phyloP scores from a whole-genome alignment of 37 sponge, comb jelly and placozoan species.

The Spongia lamella region DNA sequence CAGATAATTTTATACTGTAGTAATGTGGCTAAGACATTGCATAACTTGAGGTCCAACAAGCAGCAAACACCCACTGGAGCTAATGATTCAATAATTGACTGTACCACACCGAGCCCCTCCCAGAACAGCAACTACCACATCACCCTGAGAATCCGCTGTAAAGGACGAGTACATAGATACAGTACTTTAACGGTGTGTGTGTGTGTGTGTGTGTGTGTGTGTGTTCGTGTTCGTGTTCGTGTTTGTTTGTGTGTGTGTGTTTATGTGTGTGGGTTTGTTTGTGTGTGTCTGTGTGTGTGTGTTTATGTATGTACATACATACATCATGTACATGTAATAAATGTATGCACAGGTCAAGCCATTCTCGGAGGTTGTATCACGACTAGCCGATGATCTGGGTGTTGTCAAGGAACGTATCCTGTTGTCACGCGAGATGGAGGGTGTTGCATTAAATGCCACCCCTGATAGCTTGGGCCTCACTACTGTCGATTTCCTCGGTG shows the following conservation, averaged over 20 bases:
- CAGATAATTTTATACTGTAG: no score
- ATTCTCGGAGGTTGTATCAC: constrained; percentile 20
- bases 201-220: not conserved
- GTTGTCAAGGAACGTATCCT: constrained; percentile 31
- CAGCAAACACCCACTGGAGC: no score
- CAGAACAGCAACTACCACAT: not conserved
- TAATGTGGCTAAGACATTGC: no score
- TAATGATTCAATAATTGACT: no score
- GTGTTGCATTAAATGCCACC: constrained; percentile 28
- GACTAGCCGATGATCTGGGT: constrained; percentile 14
- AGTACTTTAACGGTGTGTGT: constrained; percentile 26
- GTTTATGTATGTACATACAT: not conserved
- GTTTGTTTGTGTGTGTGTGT: constrained; percentile 8
- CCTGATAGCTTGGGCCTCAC: constrained; percentile 47
- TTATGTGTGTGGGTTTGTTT: not conserved
- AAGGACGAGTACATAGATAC: constrained; percentile 49
- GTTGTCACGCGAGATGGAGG: constrained; percentile 50
- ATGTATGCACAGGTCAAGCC: constrained; percentile 32
- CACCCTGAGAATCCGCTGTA: constrained; percentile 57
- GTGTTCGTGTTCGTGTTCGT: not conserved
- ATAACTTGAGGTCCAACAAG: no score
- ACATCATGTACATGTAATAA: no score
- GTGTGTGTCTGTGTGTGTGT: constrained; percentile 18
- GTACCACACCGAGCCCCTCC: no score
- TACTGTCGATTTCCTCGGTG: constrained; percentile 72